A percentile compares a stretch with the other conserved stretches of the same genome.
Evolutionary conservation across 1,140 invertebrate genomes (phyloP).

Genomic region (Saccostrea glomerata): DNA sequence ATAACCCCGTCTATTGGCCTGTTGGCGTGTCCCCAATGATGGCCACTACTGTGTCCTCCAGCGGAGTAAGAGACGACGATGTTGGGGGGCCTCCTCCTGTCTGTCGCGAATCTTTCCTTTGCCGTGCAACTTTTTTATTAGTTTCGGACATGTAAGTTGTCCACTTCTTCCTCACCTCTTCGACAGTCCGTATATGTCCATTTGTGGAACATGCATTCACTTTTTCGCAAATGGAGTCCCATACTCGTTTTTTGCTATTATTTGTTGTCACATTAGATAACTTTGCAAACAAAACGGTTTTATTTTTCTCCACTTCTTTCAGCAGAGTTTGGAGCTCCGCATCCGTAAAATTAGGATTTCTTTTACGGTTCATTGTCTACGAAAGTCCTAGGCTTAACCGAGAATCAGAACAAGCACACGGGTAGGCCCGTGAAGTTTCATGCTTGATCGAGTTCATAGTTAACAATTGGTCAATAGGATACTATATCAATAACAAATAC

Average conservation of each 20-base stretch:
- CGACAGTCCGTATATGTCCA: not conserved
- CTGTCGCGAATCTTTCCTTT: not conserved
- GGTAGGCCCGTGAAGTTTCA: too few relatives aligned
- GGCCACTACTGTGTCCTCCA: not conserved
- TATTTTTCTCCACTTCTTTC: too few relatives aligned
- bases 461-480: too few relatives aligned
- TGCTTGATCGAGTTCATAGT: too few relatives aligned
- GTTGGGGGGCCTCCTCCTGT: not conserved
- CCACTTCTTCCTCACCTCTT: not conserved
- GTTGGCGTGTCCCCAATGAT: slow-evolving; percentile 16
- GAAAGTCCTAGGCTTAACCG: too few relatives aligned
- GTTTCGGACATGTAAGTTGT: slow-evolving; percentile 6
- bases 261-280: too few relatives aligned
- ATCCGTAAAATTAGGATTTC: too few relatives aligned
- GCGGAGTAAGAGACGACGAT: not conserved
- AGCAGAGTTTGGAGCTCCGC: too few relatives aligned
- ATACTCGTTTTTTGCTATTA: not conserved
- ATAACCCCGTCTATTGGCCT: not conserved
- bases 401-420: too few relatives aligned
- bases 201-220: not conserved
- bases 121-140: not conserved
- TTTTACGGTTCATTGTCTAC: too few relatives aligned
- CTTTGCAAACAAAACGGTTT: too few relatives aligned
- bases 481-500: too few relatives aligned
- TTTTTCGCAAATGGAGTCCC: not conserved